Conservation (phyloP, 2,888 invertebrate genomes). For the Autographa gamma region DNA sequence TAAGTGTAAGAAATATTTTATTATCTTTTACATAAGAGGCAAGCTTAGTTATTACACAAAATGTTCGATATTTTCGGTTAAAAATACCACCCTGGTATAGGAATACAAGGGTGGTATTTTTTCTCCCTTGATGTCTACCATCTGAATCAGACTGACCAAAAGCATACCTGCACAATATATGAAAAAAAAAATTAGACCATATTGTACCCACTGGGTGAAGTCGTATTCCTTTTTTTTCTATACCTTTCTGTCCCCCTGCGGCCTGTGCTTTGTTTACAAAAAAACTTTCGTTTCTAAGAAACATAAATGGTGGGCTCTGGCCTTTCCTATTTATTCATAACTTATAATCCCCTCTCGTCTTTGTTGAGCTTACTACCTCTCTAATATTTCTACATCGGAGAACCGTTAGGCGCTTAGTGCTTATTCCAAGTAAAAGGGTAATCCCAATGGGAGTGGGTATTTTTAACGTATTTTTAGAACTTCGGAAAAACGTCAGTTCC, state of each 20-base stretch:
- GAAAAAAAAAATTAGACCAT: constrained; percentile 48
- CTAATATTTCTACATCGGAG: neutral
- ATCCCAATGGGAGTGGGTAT: neutral
- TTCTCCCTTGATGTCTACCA: constrained; percentile 46
- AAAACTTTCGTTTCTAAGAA: constrained; percentile 30
- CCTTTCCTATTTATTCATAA: constrained; percentile 32
- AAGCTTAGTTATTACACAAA: no score
- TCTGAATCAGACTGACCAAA: constrained; percentile 34
- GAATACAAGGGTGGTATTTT: no score
- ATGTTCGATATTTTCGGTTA: no score
- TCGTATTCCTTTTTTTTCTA: constrained; percentile 18
- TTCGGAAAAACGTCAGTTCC: neutral
- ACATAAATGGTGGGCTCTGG: constrained; percentile 33
- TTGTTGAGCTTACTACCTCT: neutral
- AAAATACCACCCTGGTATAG: no score
- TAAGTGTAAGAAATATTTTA: no score
- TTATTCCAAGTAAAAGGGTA: neutral
- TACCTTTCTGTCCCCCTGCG: no score
- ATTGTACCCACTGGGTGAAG: constrained; percentile 46
- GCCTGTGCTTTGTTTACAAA: constrained; percentile 31
- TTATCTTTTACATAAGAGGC: no score
- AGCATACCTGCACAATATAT: constrained; percentile 45
- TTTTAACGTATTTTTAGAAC: neutral
- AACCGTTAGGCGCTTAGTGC: neutral
- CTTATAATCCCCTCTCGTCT: constrained; percentile 19